Conservation (phyloP, 2,113 vertebrate genomes). For the Apodemus sylvaticus region DNA sequence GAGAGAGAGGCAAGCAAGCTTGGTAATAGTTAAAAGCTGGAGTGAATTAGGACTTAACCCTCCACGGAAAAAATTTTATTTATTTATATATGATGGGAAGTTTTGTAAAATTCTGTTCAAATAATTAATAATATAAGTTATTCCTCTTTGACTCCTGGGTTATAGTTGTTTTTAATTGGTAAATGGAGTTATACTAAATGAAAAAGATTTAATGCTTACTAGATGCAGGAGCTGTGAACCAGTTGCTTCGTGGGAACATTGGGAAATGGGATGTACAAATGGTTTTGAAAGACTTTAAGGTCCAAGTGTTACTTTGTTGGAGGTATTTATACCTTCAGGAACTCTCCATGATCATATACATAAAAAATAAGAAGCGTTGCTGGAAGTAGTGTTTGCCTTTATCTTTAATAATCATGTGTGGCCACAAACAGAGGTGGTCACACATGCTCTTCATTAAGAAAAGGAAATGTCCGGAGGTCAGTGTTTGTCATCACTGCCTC, state of each 20-base stretch:
- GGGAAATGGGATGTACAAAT: not conserved
- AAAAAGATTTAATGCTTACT: not conserved
- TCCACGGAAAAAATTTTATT: not conserved
- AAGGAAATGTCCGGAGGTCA: slow-evolving; percentile 57
- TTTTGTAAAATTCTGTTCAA: not conserved
- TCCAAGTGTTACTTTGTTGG: not conserved
- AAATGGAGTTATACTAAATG: not conserved
- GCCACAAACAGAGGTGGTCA: slow-evolving; percentile 3
- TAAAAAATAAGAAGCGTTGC: not conserved
- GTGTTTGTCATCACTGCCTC: slow-evolving; percentile 55
- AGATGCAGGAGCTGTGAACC: not conserved
- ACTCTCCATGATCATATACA: not conserved
- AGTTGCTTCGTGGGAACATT: not conserved
- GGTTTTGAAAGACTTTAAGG: not conserved
- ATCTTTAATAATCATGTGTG: slow-evolving; percentile 54
- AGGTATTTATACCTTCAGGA: not conserved
- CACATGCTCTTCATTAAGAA: slow-evolving; percentile 56
- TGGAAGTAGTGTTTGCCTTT: not conserved
- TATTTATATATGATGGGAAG: not conserved
- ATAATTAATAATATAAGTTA: not conserved
- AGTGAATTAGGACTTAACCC: not conserved
- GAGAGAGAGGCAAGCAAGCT: not conserved
- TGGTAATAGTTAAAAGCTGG: not conserved
- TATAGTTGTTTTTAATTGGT: not conserved
- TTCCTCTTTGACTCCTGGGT: not conserved